Percentiles rank a stretch among this genome's conserved stretches.
These are phyloP conservation scores for Nesoenas mayeri DNA, from an alignment of 2,113 vertebrate species.

Conservation along the genomic window DNA sequence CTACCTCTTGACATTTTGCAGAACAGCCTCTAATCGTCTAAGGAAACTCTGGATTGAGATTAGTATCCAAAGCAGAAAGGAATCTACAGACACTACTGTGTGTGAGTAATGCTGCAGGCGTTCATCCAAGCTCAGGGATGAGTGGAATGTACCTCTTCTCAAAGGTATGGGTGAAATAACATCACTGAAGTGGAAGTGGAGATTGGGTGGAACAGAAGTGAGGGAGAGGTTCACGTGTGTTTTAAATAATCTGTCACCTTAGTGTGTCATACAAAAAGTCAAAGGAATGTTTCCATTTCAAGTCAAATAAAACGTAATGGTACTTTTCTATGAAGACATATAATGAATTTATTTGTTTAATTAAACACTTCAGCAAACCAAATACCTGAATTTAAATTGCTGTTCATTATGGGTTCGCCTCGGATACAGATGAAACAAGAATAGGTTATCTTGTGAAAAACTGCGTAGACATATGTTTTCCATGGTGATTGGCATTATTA, in stretches of 20 bases:
- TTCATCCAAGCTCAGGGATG: not conserved
- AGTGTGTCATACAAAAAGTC: not conserved
- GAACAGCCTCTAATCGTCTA: not conserved
- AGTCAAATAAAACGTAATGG: not conserved
- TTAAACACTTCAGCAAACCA: slow-evolving; percentile 54
- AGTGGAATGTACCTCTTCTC: slow-evolving; percentile 37
- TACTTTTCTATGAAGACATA: slow-evolving; percentile 2
- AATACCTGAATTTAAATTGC: slow-evolving; percentile 36
- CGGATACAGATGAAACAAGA: not conserved
- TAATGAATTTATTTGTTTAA: slow-evolving; percentile 47
- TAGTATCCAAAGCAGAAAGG: slow-evolving; percentile 18
- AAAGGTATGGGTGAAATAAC: slow-evolving; percentile 46
- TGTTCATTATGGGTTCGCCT: slow-evolving; percentile 1
- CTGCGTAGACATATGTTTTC: not conserved
- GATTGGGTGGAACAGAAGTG: not conserved
- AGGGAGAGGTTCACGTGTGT: not conserved
- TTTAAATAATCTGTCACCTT: slow-evolving; percentile 24
- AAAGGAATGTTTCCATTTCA: not conserved
- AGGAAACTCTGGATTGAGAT: slow-evolving; percentile 40
- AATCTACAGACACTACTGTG: not conserved
- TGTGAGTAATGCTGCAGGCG: not conserved
- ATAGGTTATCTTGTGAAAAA: not conserved
- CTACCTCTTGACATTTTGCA: slow-evolving; percentile 8
- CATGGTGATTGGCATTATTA: not conserved
- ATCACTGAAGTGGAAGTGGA: not conserved